Percentiles rank a stretch among this genome's conserved stretches.
These are phyloP conservation scores for Alentia gelatinosa DNA, from an alignment of 2,888 invertebrate genomes.

Conservation along the genomic window DNA sequence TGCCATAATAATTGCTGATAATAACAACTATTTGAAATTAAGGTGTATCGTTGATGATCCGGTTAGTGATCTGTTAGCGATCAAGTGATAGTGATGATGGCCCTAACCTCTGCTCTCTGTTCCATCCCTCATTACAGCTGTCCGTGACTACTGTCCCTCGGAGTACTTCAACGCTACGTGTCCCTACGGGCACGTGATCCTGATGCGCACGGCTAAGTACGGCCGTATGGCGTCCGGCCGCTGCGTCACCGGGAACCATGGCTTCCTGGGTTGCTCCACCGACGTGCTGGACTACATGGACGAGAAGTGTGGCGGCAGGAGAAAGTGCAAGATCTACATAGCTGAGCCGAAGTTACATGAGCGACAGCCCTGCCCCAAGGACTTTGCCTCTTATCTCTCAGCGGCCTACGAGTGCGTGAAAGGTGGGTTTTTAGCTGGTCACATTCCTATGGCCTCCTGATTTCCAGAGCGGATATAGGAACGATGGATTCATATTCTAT, in stretches of 20 bases:
- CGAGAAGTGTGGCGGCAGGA: slow-evolving; percentile 60
- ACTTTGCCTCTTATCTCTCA: slow-evolving; percentile 62
- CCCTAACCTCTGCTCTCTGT: neutral
- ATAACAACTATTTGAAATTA: no score
- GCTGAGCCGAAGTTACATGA: slow-evolving; percentile 61
- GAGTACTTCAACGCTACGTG: slow-evolving; percentile 59
- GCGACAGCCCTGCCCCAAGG: slow-evolving; percentile 61
- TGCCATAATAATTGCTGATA: no score
- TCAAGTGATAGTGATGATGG: no score
- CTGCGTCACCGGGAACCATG: slow-evolving; percentile 62
- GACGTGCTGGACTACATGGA: slow-evolving; percentile 62
- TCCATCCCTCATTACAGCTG: slow-evolving; percentile 24
- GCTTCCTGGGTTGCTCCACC: slow-evolving; percentile 62
- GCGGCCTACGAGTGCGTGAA: slow-evolving; percentile 61
- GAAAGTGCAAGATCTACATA: slow-evolving; percentile 59
- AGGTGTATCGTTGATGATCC: no score
- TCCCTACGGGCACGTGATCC: slow-evolving; percentile 57
- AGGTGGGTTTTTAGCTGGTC: slow-evolving; percentile 58
- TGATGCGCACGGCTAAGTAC: slow-evolving; percentile 60
- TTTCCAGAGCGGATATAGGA: no score
- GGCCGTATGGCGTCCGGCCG: slow-evolving; percentile 63
- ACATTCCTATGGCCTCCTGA: no score
- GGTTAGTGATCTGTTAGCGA: no score
- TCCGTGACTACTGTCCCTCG: slow-evolving; percentile 55
- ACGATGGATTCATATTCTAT: no score